A percentile compares a stretch with the other conserved stretches of the same genome.
These are phyloP conservation scores for Rhinoptilus africanus DNA, from an alignment of 2,113 vertebrate species.

Conservation along the genomic window DNA sequence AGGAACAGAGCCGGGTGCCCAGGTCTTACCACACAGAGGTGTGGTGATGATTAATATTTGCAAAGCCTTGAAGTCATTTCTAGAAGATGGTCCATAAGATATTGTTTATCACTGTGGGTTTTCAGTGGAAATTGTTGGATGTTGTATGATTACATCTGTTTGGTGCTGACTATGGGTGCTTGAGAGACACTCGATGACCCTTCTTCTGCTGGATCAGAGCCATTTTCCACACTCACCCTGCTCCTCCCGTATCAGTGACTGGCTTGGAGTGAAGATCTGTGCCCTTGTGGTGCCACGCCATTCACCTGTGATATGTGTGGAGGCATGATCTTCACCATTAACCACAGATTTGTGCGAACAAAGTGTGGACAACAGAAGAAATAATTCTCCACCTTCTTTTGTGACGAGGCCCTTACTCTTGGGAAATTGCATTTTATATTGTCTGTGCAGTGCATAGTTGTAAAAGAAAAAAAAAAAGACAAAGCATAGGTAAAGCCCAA, in stretches of 20 bases:
- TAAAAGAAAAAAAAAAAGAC: background rate
- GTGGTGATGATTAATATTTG: background rate
- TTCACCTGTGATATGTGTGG: background rate
- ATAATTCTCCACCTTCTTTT: background rate
- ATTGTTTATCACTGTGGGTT: background rate
- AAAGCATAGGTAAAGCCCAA: background rate
- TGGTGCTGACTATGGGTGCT: background rate
- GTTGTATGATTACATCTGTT: rapidly evolving
- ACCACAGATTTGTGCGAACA: background rate
- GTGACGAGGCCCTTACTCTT: background rate
- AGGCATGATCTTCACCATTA: background rate
- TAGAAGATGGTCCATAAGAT: background rate
- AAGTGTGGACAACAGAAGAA: background rate
- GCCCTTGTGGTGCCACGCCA: background rate
- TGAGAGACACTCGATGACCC: background rate
- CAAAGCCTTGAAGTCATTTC: background rate
- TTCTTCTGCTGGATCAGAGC: background rate
- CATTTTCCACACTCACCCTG: background rate
- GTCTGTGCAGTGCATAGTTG: background rate
- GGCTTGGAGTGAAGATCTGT: background rate
- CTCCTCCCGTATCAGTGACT: rapidly evolving
- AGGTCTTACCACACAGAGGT: background rate
- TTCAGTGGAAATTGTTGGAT: background rate
- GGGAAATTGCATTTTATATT: background rate
- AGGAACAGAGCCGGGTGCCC: background rate